phyloP scores from a whole-genome alignment of 2,888 invertebrate species.

The Mallateleia sp. region DNA sequence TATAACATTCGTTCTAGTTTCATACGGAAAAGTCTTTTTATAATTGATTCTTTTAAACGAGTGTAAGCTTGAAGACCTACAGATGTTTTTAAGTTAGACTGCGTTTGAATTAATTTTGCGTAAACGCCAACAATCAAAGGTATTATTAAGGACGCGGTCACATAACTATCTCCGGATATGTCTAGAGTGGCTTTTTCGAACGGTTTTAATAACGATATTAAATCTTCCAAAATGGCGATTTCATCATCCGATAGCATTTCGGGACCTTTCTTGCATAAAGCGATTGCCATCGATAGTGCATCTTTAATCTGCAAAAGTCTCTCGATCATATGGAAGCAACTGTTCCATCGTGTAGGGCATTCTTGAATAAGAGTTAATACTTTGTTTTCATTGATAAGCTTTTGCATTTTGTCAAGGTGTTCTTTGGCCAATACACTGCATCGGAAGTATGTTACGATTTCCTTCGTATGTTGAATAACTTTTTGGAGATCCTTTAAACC shows the following conservation, averaged over 20 bases:
- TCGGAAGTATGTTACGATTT: constrained; percentile 22
- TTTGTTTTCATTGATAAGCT: constrained; percentile 9
- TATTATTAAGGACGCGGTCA: constrained; percentile 34
- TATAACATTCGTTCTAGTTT: constrained; percentile 8
- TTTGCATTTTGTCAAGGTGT: constrained; percentile 34
- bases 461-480: not conserved
- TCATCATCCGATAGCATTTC: not conserved
- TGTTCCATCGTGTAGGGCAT: constrained; percentile 21
- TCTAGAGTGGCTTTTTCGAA: constrained; percentile 34
- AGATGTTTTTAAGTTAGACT: too few species aligned
- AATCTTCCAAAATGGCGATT: constrained; percentile 17
- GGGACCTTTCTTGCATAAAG: constrained; percentile 36
- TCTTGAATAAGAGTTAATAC: constrained; percentile 18
- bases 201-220: constrained; percentile 9
- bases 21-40: constrained; percentile 4
- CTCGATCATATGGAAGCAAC: too few species aligned
- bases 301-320: too few species aligned
- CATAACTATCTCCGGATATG: constrained; percentile 21
- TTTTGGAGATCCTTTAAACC: not conserved
- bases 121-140: not conserved
- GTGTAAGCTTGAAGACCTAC: too few species aligned
- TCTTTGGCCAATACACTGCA: constrained; percentile 17
- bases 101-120: too few species aligned
- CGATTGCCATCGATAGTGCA: not conserved
- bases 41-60: too few species aligned